phyloP scores from a whole-genome alignment of 2,888 invertebrate genomes.

The Aelia acuminata region DNA sequence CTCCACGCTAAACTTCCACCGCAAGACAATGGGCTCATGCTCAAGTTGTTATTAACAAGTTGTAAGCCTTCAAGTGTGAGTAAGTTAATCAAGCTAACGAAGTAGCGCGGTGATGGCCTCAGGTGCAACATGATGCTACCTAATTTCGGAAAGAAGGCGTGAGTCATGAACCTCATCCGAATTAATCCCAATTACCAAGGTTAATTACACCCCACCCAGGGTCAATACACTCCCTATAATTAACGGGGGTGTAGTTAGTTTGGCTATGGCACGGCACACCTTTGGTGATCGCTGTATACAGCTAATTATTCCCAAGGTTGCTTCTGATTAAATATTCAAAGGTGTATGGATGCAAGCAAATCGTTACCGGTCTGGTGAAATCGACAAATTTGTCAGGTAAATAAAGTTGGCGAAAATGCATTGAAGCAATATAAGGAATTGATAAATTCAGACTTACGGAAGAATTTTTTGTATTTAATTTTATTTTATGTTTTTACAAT shows the following conservation, averaged over 20 bases:
- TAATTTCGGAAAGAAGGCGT: conserved; percentile 24
- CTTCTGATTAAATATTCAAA: conserved; percentile 13
- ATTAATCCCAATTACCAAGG: conserved; percentile 44
- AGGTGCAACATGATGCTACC: conserved; percentile 31
- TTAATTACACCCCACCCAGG: conserved; percentile 27
- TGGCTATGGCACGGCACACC: neutral
- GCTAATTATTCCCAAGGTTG: conserved; percentile 5
- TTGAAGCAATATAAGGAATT: neutral
- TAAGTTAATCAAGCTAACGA: conserved; percentile 27
- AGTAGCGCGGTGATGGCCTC: neutral
- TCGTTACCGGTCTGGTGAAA: neutral
- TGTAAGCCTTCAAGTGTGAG: conserved; percentile 3
- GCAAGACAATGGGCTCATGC: neutral
- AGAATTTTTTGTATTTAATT: too few relatives aligned
- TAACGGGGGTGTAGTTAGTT: conserved; percentile 12
- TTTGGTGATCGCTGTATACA: neutral
- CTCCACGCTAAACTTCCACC: neutral
- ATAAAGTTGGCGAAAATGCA: neutral
- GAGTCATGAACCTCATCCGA: conserved; percentile 14
- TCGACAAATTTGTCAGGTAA: neutral
- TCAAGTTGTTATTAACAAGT: conserved; percentile 18
- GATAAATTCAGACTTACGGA: too few relatives aligned
- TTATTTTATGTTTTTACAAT: too few relatives aligned
- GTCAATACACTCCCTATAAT: conserved; percentile 46
- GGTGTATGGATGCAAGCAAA: neutral